A percentile compares a stretch with the other conserved stretches of the same genome.
Evolutionary conservation across 2,113 vertebrate species (phyloP).

Genomic region (Pelobates fuscus): DNA sequence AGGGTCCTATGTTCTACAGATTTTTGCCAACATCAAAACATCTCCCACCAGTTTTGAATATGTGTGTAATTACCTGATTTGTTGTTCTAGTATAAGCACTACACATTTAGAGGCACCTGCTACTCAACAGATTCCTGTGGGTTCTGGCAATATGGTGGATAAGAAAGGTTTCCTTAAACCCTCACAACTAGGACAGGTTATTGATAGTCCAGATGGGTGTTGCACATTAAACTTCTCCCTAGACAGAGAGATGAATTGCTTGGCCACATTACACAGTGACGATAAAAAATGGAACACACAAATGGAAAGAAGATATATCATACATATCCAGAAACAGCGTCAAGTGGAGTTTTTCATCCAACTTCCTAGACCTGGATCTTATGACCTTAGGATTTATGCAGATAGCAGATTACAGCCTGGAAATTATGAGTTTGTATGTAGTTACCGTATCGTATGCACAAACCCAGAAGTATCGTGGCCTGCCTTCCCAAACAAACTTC

Average conservation of each 20-base stretch:
- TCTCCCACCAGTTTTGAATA: slow-evolving; percentile 31
- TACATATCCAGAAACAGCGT: slow-evolving; percentile 37
- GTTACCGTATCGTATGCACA: slow-evolving; percentile 53
- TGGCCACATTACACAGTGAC: slow-evolving; percentile 37
- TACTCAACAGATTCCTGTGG: slow-evolving; percentile 37
- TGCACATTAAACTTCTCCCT: slow-evolving; percentile 43
- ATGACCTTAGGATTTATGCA: slow-evolving; percentile 50
- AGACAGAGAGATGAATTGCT: slow-evolving; percentile 36
- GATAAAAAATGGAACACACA: slow-evolving; percentile 39
- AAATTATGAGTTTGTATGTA: slow-evolving; percentile 49
- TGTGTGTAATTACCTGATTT: slow-evolving; percentile 55
- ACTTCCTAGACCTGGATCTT: slow-evolving; percentile 49
- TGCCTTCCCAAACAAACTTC: slow-evolving; percentile 44
- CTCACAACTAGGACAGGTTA: slow-evolving; percentile 47
- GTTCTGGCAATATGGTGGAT: slow-evolving; percentile 48
- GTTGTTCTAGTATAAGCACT: slow-evolving; percentile 36
- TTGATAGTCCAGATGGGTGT: slow-evolving; percentile 48
- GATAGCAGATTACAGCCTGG: slow-evolving; percentile 41
- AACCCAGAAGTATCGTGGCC: slow-evolving; percentile 47
- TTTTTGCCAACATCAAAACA: slow-evolving; percentile 45
- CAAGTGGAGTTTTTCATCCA: slow-evolving; percentile 51
- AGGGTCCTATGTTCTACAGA: slow-evolving; percentile 50
- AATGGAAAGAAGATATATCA: slow-evolving; percentile 48
- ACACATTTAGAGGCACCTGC: slow-evolving; percentile 33
- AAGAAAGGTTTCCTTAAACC: slow-evolving; percentile 43